Base-by-base conservation (phyloP, 1,140 invertebrate genomes). In the Drosophila subobscura region DNA sequence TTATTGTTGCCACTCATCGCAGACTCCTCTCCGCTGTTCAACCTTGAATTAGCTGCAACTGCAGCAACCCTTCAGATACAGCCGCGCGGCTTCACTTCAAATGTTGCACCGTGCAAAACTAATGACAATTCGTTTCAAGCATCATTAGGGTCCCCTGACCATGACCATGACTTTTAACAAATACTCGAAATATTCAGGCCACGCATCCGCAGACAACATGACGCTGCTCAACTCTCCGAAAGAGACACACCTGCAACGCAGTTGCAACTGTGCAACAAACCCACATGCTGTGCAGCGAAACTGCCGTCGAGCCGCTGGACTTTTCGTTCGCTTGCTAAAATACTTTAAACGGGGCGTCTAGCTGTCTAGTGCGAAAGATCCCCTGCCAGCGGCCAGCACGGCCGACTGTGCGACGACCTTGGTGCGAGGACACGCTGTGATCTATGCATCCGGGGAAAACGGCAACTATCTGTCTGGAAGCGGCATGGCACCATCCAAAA, bases 121-220 rank as follows among this genome's bases (percentile, higher is more conserved):
- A 85, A 85, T 85, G 83, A 83, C 77, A 66, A 74, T 85, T 75
- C 78, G 78, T 61, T 80, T 72, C 74, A 60, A 68, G 60, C 78
- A 85, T 86, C 83, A 85, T 88, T 88, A 88, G 83, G 54, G 71
- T 41, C 53, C 66, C 53, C 29, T 57, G 60, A 22, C 58, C 63
- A 50, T 65, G 75, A 51, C 65, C 81, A 78, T 86, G 78, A 86
- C 81, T 85, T 85, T 83, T 85, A 57, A 78, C 57, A 85, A 84
- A 55, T 42, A 14, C 5, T 37, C 37, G 42, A 44, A 64, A 66
- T 42, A 14, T 44, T 45, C 60, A 27, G 52, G 23, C 5, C 8
- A 64, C 58, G 25, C 55, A 46, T 27, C 25, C 46, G 25, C 79
- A 84, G 80, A 84, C 79, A 85, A 84, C 63, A 64, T 84, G 79